Evolutionary conservation across 2,113 vertebrate species (phyloP).

Genomic region (Porphyrio hochstetteri): DNA sequence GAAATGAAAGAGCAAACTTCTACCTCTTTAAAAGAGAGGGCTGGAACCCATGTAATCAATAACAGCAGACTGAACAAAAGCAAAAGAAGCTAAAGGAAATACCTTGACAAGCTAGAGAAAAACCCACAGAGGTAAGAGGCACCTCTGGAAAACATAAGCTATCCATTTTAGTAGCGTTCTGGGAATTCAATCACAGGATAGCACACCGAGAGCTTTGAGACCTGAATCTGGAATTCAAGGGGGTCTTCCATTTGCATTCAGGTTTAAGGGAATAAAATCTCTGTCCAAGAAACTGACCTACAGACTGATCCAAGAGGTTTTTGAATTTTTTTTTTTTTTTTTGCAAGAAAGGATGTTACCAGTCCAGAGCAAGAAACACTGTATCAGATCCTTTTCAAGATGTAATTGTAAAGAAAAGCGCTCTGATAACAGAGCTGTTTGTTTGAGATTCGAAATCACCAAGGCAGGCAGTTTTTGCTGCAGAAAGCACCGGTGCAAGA

Average conservation of each 20-base stretch:
- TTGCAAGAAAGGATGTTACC: not conserved
- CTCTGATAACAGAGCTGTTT: not conserved
- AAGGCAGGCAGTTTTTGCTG: not conserved
- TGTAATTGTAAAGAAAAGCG: not conserved
- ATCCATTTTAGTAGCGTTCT: not conserved
- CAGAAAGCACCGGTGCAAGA: not conserved
- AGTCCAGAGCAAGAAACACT: not conserved
- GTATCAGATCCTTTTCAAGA: not conserved
- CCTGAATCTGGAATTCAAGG: not conserved
- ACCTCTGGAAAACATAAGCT: not conserved
- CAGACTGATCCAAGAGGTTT: not conserved
- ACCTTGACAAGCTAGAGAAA: not conserved
- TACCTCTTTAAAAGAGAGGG: conserved; percentile 15
- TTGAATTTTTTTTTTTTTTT: not conserved
- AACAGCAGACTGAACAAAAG: conserved; percentile 24
- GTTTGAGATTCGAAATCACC: not conserved
- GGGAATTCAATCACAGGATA: not conserved
- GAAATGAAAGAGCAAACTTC: conserved; percentile 34
- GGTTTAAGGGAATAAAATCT: not conserved
- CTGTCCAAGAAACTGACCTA: not conserved
- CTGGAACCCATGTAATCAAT: conserved; percentile 8
- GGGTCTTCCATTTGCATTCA: not conserved
- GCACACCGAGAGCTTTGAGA: not conserved
- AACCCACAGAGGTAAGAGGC: not conserved
- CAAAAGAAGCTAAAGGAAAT: not conserved